A percentile compares a stretch with the other conserved stretches of the same genome.
These are phyloP conservation scores for Amyelois transitella DNA, from an alignment of 1,140 invertebrate species.

Conservation along the genomic window DNA sequence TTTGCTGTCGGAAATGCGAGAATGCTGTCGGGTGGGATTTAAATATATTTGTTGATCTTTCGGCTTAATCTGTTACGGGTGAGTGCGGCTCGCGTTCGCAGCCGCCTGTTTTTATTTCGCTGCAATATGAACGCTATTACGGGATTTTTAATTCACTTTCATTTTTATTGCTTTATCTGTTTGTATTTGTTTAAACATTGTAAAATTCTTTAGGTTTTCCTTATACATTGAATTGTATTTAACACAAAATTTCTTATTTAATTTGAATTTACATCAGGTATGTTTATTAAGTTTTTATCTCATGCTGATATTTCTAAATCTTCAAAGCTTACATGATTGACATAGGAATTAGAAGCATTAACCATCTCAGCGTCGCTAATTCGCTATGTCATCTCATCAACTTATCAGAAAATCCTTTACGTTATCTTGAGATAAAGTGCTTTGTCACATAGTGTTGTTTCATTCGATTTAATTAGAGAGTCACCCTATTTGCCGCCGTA, in stretches of 20 bases:
- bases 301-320: not conserved
- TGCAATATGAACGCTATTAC: slow-evolving; percentile 25
- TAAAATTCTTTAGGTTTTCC: not conserved
- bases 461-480: not conserved
- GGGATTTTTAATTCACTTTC: slow-evolving; percentile 30
- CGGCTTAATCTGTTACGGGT: slow-evolving; percentile 50
- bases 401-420: slow-evolving; percentile 6
- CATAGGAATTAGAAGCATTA: not conserved
- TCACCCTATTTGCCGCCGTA: slow-evolving; percentile 1
- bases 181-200: not conserved
- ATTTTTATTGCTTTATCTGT: not conserved
- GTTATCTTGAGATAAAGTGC: slow-evolving; percentile 26
- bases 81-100: slow-evolving; percentile 22
- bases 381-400: not conserved
- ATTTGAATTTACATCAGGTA: not conserved
- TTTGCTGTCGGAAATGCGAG: slow-evolving; percentile 68
- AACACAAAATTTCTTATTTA: no score
- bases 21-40: slow-evolving; percentile 62
- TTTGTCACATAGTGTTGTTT: not conserved
- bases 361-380: not conserved
- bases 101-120: slow-evolving; percentile 37
- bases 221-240: not conserved
- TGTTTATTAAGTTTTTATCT: not conserved
- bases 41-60: slow-evolving; percentile 70
- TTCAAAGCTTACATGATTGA: not conserved